These are phyloP conservation scores for Balaenoptera acutorostrata DNA, from an alignment of 2,113 vertebrate genomes.

Conservation along the genomic window DNA sequence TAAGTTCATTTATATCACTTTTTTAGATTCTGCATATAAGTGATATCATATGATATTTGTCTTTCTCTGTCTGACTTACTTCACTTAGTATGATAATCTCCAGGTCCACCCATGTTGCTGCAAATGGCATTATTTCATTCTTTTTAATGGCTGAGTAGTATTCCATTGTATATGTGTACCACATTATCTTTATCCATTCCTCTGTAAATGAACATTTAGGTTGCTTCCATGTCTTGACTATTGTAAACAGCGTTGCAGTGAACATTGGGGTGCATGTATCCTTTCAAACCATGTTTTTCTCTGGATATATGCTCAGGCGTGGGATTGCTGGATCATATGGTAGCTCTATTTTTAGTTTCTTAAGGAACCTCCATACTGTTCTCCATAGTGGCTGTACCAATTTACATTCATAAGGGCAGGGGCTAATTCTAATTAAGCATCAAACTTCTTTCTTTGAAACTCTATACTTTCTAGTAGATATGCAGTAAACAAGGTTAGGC, in stretches of 20 bases:
- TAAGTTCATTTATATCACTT: neutral
- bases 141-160: neutral
- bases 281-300: too few relatives aligned
- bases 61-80: neutral
- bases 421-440: neutral
- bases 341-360: too few relatives aligned
- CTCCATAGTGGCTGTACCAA: neutral
- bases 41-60: neutral
- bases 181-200: neutral
- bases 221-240: neutral
- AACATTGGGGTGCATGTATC: too few relatives aligned
- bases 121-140: neutral
- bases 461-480: neutral
- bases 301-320: neutral
- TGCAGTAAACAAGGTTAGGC: neutral
- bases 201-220: neutral
- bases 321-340: neutral
- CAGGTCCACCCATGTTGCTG: too few relatives aligned
- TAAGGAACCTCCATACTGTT: neutral
- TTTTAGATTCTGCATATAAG: neutral
- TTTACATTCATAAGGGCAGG: neutral
- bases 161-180: neutral
- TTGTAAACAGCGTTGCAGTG: neutral
- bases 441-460: neutral
- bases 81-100: too few relatives aligned